Conservation (phyloP, 2,888 invertebrate species). For the Drosophila vallismaia region DNA sequence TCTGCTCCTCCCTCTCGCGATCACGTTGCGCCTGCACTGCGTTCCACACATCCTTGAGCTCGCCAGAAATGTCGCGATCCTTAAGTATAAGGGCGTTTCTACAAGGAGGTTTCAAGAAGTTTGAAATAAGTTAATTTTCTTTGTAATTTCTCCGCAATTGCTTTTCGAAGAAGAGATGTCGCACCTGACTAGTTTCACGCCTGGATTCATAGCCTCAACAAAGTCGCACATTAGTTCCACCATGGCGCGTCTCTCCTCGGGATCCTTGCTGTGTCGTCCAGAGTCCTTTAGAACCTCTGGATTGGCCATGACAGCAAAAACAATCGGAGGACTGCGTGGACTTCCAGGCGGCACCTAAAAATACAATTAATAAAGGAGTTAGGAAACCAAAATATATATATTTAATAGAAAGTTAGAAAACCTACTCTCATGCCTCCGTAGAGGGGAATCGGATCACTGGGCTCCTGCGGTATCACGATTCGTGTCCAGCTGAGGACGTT, state of each 20-base stretch:
- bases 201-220: slow-evolving; percentile 89
- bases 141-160: neutral
- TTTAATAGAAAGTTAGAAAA: slow-evolving; percentile 9
- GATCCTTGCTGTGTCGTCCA: slow-evolving; percentile 88
- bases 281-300: slow-evolving; percentile 88
- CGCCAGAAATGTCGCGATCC: slow-evolving; percentile 89
- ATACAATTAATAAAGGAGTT: neutral
- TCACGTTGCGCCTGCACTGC: slow-evolving; percentile 86
- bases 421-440: slow-evolving; percentile 89
- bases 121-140: too few species aligned
- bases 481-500: slow-evolving; percentile 91
- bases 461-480: slow-evolving; percentile 88
- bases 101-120: neutral
- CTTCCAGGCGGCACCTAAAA: slow-evolving; percentile 86
- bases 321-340: slow-evolving; percentile 86
- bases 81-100: slow-evolving; percentile 86
- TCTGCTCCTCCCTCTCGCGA: slow-evolving; percentile 83
- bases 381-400: neutral
- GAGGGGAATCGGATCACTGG: slow-evolving; percentile 88
- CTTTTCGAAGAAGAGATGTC: too few species aligned
- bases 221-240: slow-evolving; percentile 89
- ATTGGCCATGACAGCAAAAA: slow-evolving; percentile 90
- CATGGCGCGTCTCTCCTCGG: slow-evolving; percentile 87
- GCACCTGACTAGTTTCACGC: slow-evolving; percentile 86
- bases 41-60: slow-evolving; percentile 90